Percentiles rank a stretch among this genome's conserved stretches.
phyloP scores from a whole-genome alignment of 2,888 invertebrate genomes.

The Acleris literana region DNA sequence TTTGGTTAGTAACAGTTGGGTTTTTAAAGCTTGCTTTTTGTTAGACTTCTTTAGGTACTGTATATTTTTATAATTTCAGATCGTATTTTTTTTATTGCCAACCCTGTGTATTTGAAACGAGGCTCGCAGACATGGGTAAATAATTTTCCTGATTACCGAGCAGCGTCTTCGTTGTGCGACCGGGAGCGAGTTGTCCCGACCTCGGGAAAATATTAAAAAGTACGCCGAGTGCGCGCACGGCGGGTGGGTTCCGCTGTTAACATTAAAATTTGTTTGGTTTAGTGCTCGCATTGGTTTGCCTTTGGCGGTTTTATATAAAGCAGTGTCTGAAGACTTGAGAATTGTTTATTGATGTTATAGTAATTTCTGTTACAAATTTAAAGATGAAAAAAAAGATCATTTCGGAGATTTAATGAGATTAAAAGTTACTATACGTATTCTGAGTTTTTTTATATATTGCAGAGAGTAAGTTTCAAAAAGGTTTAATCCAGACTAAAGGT shows the following conservation, averaged over 20 bases:
- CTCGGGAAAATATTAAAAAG: constrained; percentile 76
- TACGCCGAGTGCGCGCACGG: constrained; percentile 10
- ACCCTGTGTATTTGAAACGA: constrained; percentile 65
- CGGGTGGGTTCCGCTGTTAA: constrained; percentile 23
- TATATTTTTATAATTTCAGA: background rate
- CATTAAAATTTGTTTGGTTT: constrained; percentile 1
- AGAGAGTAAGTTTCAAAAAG: no score
- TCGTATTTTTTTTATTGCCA: constrained; percentile 37
- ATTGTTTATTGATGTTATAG: no score
- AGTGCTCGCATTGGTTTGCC: background rate
- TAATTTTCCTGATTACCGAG: constrained; percentile 82
- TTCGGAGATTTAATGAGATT: no score
- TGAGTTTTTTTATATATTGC: no score
- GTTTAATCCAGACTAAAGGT: no score
- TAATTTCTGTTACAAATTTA: no score
- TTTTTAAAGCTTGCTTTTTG: no score
- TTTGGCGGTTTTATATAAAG: background rate
- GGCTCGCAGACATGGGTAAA: constrained; percentile 78
- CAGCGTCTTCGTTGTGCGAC: constrained; percentile 63
- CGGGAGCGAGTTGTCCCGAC: constrained; percentile 54
- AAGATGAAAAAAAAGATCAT: no score
- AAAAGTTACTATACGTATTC: no score
- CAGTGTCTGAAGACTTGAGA: no score
- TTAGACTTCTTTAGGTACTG: no score
- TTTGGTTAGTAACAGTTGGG: no score